These are phyloP conservation scores for Callionymus lyra DNA, from an alignment of 2,113 vertebrate genomes.

Conservation along the genomic window DNA sequence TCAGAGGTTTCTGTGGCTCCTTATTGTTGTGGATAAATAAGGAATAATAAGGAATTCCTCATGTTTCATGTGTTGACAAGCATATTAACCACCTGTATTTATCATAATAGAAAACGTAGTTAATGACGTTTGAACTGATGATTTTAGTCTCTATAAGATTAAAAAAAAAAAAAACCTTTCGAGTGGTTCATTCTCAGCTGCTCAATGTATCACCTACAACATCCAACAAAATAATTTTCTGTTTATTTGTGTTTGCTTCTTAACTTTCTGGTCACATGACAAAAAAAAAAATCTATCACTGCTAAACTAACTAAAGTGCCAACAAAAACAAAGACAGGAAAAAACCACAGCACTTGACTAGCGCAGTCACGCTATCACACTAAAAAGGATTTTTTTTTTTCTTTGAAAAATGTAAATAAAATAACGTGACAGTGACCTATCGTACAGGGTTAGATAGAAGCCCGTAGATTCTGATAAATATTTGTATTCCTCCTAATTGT, in stretches of 20 bases:
- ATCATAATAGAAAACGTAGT: too few species aligned
- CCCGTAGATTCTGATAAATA: slow-evolving; percentile 78
- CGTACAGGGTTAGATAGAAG: slow-evolving; percentile 71
- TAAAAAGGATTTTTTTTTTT: slow-evolving; percentile 66
- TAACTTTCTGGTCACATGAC: not conserved
- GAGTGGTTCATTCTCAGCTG: slow-evolving; percentile 2
- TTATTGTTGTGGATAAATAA: too few species aligned
- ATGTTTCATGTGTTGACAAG: too few species aligned
- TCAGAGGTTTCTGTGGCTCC: too few species aligned
- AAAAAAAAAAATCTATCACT: slow-evolving; percentile 8
- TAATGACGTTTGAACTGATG: too few species aligned
- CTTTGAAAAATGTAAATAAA: not conserved
- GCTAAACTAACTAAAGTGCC: slow-evolving; percentile 20
- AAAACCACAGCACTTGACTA: slow-evolving; percentile 73
- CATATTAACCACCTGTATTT: too few species aligned
- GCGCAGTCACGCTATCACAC: slow-evolving; percentile 80
- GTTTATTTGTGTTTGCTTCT: not conserved
- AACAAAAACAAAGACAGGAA: slow-evolving; percentile 41
- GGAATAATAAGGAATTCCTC: too few species aligned
- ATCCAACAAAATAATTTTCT: too few species aligned
- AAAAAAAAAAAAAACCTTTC: too few species aligned
- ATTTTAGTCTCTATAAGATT: too few species aligned
- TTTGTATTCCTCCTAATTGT: slow-evolving; percentile 41
- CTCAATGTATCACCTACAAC: slow-evolving; percentile 4
- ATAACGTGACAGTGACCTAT: slow-evolving; percentile 76